phyloP scores from a whole-genome alignment of 2,113 vertebrate genomes.

The Mugil cephalus region DNA sequence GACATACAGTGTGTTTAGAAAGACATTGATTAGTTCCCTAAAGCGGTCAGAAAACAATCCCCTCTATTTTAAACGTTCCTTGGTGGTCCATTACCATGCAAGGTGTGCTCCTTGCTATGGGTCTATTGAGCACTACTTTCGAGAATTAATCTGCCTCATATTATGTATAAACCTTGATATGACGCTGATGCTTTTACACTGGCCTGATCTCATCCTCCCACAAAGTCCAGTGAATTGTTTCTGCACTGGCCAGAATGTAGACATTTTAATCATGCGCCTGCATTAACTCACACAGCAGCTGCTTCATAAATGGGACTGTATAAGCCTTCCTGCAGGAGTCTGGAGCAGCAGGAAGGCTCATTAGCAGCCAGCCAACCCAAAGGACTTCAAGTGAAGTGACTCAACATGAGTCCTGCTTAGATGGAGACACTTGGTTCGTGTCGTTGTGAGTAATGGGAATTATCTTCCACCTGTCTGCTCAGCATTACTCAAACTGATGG shows the following conservation, averaged over 20 bases:
- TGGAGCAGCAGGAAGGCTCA: slow-evolving; percentile 47
- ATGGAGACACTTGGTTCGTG: slow-evolving; percentile 43
- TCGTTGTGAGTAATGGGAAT: slow-evolving; percentile 46
- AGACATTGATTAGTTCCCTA: no score
- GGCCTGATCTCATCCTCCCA: no score
- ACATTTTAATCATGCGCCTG: slow-evolving; percentile 16
- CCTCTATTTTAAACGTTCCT: no score
- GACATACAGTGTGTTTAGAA: no score
- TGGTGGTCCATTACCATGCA: no score
- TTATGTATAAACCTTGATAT: no score
- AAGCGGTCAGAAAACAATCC: no score
- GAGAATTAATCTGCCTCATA: no score
- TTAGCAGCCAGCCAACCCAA: slow-evolving; percentile 53
- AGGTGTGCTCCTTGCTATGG: no score
- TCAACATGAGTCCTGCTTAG: slow-evolving; percentile 38
- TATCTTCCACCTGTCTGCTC: slow-evolving; percentile 64
- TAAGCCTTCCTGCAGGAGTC: slow-evolving; percentile 18
- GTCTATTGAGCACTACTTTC: no score
- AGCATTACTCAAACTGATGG: slow-evolving; percentile 52
- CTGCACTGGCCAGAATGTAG: neutral
- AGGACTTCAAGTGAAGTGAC: slow-evolving; percentile 48
- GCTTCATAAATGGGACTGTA: slow-evolving; percentile 11
- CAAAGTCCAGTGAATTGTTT: no score
- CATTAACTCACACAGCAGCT: neutral
- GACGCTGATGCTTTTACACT: no score